Percentiles rank a stretch among this genome's conserved stretches.
Conservation (phyloP, 2,113 vertebrate genomes). For the Brienomyrus brachyistius region DNA sequence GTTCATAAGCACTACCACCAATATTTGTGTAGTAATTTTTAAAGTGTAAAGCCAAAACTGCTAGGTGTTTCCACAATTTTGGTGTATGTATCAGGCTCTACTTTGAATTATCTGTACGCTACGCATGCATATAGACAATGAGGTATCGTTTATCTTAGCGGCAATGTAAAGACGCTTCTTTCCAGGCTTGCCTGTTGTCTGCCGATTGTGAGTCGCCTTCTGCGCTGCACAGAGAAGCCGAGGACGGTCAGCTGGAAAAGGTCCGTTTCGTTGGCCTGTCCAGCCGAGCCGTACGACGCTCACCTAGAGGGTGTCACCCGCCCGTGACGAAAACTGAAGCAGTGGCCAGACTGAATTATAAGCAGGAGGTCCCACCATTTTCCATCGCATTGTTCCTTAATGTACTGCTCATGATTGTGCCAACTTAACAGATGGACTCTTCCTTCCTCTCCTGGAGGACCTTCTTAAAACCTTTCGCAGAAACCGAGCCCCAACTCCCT, state of each 20-base stretch:
- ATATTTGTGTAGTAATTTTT: too few species aligned
- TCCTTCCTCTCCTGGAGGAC: neutral
- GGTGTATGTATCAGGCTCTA: neutral
- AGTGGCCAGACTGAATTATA: constrained; percentile 40
- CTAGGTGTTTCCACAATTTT: too few species aligned
- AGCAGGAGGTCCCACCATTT: constrained; percentile 37
- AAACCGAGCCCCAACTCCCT: constrained; percentile 6
- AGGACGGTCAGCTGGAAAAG: constrained; percentile 28
- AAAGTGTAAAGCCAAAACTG: too few species aligned
- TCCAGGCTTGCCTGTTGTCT: neutral
- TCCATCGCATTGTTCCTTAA: constrained; percentile 26
- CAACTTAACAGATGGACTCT: constrained; percentile 14
- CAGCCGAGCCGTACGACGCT: constrained; percentile 50
- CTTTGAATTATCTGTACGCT: neutral
- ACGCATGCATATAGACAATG: neutral
- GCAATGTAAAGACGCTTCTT: neutral
- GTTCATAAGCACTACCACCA: too few species aligned
- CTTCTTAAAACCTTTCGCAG: neutral
- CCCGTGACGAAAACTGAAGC: constrained; percentile 46
- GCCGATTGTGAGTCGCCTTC: neutral
- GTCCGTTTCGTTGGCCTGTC: constrained; percentile 23
- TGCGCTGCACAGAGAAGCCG: constrained; percentile 19
- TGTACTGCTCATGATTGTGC: constrained; percentile 27
- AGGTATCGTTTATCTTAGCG: neutral
- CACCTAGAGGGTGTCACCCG: constrained; percentile 51